phyloP scores from a whole-genome alignment of 2,797 vertebrate species.

The Coreius guichenoti region DNA sequence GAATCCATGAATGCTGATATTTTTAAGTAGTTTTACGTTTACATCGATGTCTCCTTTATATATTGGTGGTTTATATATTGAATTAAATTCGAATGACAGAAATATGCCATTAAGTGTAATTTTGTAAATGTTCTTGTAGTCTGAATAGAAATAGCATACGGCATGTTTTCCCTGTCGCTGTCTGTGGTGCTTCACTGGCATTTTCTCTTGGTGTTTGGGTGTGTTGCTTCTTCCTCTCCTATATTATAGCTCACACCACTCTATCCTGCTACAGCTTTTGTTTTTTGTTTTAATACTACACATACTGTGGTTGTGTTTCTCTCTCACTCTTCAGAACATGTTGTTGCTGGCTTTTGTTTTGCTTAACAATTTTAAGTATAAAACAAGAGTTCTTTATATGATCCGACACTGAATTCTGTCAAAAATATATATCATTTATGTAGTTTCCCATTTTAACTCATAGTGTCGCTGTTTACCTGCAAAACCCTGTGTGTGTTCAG shows the following conservation, averaged over 20 bases:
- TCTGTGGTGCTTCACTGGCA: constrained; percentile 10
- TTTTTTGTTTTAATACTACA: too few species aligned
- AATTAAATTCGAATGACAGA: background rate
- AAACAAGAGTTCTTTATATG: background rate
- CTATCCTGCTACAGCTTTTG: background rate
- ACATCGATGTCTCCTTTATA: background rate
- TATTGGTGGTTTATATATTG: background rate
- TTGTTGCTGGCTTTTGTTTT: background rate
- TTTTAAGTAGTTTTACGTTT: background rate
- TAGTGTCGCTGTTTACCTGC: constrained; percentile 33
- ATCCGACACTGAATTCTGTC: background rate
- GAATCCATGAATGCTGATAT: background rate
- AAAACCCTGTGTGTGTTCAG: background rate
- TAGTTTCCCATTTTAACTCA: background rate
- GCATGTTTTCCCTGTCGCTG: background rate
- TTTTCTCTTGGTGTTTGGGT: background rate
- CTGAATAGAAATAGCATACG: background rate
- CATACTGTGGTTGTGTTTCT: background rate
- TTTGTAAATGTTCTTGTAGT: background rate
- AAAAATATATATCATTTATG: background rate
- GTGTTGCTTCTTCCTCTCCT: too few species aligned
- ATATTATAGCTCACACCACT: background rate
- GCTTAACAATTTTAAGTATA: background rate
- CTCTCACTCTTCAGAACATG: background rate
- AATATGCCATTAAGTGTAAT: background rate